A percentile compares a stretch with the other conserved stretches of the same genome.
These are phyloP conservation scores for Phymatocera aterrima DNA, from an alignment of 2,888 invertebrate species.

Conservation along the genomic window DNA sequence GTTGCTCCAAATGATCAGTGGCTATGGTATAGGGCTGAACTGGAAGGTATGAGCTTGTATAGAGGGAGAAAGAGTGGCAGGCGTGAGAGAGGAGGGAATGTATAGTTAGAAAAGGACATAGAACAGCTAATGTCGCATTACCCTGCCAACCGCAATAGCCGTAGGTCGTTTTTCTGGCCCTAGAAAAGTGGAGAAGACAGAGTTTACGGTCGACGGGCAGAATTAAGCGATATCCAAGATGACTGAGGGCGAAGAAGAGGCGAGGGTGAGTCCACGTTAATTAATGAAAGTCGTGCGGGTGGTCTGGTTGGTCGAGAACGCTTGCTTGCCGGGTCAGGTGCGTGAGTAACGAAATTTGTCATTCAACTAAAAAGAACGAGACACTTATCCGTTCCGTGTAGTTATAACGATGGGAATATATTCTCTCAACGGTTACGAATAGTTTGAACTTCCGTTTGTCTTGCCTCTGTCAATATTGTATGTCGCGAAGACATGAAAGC, in stretches of 20 bases:
- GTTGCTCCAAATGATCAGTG: neutral
- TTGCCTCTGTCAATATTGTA: slow-evolving; percentile 16
- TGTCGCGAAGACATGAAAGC: slow-evolving; percentile 29
- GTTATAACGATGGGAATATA: neutral
- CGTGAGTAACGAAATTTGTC: neutral
- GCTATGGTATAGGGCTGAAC: slow-evolving; percentile 13
- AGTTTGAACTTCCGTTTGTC: neutral
- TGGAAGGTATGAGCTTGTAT: slow-evolving; percentile 42
- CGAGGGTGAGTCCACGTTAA: slow-evolving; percentile 64
- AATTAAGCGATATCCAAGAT: slow-evolving; percentile 52
- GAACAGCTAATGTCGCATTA: slow-evolving; percentile 70
- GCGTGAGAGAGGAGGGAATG: slow-evolving; percentile 53
- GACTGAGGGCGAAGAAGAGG: slow-evolving; percentile 68
- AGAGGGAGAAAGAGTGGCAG: slow-evolving; percentile 55
- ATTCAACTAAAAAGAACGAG: neutral
- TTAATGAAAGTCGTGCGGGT: slow-evolving; percentile 2
- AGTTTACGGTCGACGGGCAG: neutral
- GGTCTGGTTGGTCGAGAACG: neutral
- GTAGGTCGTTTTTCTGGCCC: slow-evolving; percentile 53
- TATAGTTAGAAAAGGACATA: slow-evolving; percentile 60
- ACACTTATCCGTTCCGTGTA: neutral
- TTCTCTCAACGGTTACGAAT: neutral
- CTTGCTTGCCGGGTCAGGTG: neutral
- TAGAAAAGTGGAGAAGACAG: slow-evolving; percentile 6
- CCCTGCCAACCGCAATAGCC: slow-evolving; percentile 60